Evolutionary conservation across 2,888 invertebrate species (phyloP).

Genomic region (Bembecia ichneumoniformis): DNA sequence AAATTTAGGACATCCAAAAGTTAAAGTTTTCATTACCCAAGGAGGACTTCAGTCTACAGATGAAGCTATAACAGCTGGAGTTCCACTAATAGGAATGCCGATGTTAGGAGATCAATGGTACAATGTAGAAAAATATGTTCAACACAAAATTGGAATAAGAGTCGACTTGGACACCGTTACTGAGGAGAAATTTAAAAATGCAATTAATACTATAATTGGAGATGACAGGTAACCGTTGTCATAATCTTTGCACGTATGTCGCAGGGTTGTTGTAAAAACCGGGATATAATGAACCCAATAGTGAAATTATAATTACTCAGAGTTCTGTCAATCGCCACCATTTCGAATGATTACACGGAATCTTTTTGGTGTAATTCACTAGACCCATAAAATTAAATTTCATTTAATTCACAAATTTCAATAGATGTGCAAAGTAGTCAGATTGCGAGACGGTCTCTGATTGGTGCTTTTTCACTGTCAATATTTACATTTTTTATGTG

Average conservation of each 20-base stretch:
- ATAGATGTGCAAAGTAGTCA: too few species aligned
- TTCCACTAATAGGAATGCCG: constrained; percentile 51
- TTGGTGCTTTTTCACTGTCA: too few species aligned
- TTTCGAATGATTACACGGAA: too few species aligned
- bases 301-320: too few species aligned
- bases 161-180: constrained; percentile 24
- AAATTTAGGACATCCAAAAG: constrained; percentile 45
- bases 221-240: constrained; percentile 25
- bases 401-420: too few species aligned
- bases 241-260: background rate
- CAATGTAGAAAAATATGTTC: constrained; percentile 39
- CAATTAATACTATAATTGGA: constrained; percentile 24
- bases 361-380: too few species aligned
- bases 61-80: constrained; percentile 49
- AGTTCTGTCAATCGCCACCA: too few species aligned
- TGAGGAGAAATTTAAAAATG: constrained; percentile 24
- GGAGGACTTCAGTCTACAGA: constrained; percentile 60
- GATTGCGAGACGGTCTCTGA: too few species aligned
- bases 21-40: constrained; percentile 62
- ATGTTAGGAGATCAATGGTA: constrained; percentile 53
- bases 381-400: too few species aligned
- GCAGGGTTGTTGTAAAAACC: too few species aligned
- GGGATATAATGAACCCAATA: too few species aligned
- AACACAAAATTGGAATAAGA: constrained; percentile 29
- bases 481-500: too few species aligned